Evolutionary conservation across 2,888 invertebrate genomes (phyloP).

Genomic region (Steinernema scapterisci): DNA sequence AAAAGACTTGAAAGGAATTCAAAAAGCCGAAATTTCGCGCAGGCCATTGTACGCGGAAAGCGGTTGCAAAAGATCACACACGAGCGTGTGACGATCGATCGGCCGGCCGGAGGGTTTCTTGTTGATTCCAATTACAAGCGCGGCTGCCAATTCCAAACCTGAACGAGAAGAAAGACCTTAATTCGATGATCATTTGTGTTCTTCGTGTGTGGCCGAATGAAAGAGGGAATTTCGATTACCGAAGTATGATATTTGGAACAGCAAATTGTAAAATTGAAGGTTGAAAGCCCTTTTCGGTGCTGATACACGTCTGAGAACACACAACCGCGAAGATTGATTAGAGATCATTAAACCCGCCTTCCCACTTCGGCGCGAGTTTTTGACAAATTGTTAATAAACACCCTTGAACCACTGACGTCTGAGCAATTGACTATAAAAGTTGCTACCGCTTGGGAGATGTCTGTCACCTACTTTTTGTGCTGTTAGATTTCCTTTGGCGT

Average conservation of each 20-base stretch:
- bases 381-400: constrained; percentile 16
- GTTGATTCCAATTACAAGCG: background rate
- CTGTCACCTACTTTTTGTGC: background rate
- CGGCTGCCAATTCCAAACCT: background rate
- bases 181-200: background rate
- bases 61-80: background rate
- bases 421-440: background rate
- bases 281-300: no score
- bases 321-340: background rate
- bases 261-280: no score
- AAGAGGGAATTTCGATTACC: no score
- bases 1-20: background rate
- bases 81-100: constrained; percentile 13
- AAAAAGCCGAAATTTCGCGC: background rate
- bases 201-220: constrained; percentile 20
- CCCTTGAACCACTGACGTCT: constrained; percentile 25
- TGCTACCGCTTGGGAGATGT: background rate
- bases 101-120: background rate
- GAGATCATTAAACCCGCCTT: constrained; percentile 6
- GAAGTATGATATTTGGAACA: no score
- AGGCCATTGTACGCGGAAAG: background rate
- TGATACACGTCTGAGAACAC: no score
- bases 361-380: constrained; percentile 2
- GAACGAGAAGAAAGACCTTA: background rate
- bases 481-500: no score